Conservation (phyloP, 2,113 vertebrate species). For the Orthonyx spaldingii region DNA sequence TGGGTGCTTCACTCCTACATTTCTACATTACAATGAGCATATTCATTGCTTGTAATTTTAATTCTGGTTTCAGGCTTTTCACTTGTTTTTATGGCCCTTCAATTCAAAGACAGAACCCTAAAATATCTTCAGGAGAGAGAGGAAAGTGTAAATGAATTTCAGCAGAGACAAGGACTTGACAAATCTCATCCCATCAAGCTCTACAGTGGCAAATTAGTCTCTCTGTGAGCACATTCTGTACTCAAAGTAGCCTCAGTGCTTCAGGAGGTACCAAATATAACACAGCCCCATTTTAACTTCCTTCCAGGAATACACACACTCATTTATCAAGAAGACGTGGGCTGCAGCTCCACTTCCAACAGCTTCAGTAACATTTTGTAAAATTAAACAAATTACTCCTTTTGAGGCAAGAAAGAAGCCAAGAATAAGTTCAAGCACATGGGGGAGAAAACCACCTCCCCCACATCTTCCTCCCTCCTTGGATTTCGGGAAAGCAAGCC, state of each 20-base stretch:
- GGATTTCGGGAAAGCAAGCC: background rate
- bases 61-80: background rate
- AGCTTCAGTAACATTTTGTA: background rate
- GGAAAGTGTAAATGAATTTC: background rate
- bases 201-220: background rate
- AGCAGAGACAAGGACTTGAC: background rate
- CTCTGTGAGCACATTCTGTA: constrained; percentile 37
- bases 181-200: constrained; percentile 5
- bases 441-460: background rate
- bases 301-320: constrained; percentile 39
- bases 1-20: background rate
- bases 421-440: background rate
- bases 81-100: background rate
- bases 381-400: constrained; percentile 8
- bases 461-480: background rate
- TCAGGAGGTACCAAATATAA: constrained; percentile 49
- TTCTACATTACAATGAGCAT: background rate
- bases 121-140: background rate
- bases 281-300: constrained; percentile 21
- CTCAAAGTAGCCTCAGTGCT: constrained; percentile 16
- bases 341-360: constrained; percentile 21
- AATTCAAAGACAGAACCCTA: background rate
- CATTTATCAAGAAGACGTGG: constrained; percentile 36
- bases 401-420: background rate
- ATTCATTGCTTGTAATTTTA: background rate